These are phyloP conservation scores for Pteromalus puparum DNA, from an alignment of 1,140 invertebrate species.

Conservation along the genomic window DNA sequence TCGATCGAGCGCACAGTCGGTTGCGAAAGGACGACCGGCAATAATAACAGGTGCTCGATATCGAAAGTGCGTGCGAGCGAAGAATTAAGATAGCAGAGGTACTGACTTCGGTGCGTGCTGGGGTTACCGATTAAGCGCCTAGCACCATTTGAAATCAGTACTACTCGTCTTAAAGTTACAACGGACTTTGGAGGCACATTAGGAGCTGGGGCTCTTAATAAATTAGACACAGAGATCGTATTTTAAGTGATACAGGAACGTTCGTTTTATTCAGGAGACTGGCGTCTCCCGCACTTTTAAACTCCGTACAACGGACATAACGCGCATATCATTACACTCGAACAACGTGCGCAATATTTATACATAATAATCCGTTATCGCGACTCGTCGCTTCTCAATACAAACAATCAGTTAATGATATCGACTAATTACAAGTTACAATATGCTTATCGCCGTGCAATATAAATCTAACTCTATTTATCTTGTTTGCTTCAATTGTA, in stretches of 20 bases:
- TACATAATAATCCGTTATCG: slow-evolving; percentile 9
- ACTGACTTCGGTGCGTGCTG: slow-evolving; percentile 76
- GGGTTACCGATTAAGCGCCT: slow-evolving; percentile 70
- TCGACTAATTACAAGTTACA: slow-evolving; percentile 48
- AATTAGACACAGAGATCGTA: not conserved
- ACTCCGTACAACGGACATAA: slow-evolving; percentile 38
- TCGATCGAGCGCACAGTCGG: not conserved
- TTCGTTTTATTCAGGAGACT: slow-evolving; percentile 53
- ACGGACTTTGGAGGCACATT: slow-evolving; percentile 37
- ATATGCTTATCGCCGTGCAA: too few species aligned
- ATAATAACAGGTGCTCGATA: not conserved
- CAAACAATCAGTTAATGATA: slow-evolving; percentile 40
- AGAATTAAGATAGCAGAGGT: slow-evolving; percentile 69
- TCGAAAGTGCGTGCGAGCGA: not conserved
- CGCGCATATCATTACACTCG: slow-evolving; percentile 23
- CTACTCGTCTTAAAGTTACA: slow-evolving; percentile 67
- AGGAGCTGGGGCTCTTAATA: slow-evolving; percentile 19
- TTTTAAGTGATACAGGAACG: slow-evolving; percentile 52
- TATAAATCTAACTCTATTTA: slow-evolving; percentile 30
- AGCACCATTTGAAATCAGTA: slow-evolving; percentile 77
- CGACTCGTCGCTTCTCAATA: slow-evolving; percentile 17
- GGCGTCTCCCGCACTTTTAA: slow-evolving; percentile 1
- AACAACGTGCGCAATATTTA: slow-evolving; percentile 1
- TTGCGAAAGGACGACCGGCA: slow-evolving; percentile 10
- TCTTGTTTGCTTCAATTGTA: slow-evolving; percentile 19